phyloP scores from a whole-genome alignment of 2,888 invertebrate genomes.

The Onthophagus sagittarius region DNA sequence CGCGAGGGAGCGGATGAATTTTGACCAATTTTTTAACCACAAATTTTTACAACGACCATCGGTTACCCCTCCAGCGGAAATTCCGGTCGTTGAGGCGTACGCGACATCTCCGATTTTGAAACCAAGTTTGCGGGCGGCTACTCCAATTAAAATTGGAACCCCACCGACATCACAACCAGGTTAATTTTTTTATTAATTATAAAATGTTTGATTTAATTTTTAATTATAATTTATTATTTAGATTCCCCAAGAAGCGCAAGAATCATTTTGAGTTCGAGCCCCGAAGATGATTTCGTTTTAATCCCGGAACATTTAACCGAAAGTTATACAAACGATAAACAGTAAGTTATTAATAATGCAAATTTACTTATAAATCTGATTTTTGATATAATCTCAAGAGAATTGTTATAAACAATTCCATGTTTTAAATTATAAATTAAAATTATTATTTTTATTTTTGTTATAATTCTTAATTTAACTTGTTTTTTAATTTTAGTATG shows the following conservation, averaged over 20 bases:
- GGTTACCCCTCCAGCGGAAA: conserved; percentile 38
- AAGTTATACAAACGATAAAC: conserved; percentile 36
- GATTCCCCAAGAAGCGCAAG: conserved; percentile 46
- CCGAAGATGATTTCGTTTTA: conserved; percentile 80
- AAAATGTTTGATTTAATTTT: conserved; percentile 8
- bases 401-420: too few relatives aligned
- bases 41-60: conserved; percentile 75
- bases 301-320: conserved; percentile 60
- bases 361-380: too few relatives aligned
- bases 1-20: conserved; percentile 92
- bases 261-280: conserved; percentile 55
- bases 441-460: too few relatives aligned
- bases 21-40: conserved; percentile 94
- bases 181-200: conserved; percentile 25
- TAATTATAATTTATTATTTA: too few relatives aligned
- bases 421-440: too few relatives aligned
- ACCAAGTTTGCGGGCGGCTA: conserved; percentile 30
- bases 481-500: conserved; percentile 16
- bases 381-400: too few relatives aligned
- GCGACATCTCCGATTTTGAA: conserved; percentile 37
- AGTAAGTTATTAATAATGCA: too few relatives aligned
- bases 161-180: conserved; percentile 43
- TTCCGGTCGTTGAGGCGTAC: conserved; percentile 33
- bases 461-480: background rate
- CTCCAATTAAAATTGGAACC: conserved; percentile 41